Base-by-base conservation (phyloP, 2,797 vertebrate genomes). In the Enteromius treurensis region DNA sequence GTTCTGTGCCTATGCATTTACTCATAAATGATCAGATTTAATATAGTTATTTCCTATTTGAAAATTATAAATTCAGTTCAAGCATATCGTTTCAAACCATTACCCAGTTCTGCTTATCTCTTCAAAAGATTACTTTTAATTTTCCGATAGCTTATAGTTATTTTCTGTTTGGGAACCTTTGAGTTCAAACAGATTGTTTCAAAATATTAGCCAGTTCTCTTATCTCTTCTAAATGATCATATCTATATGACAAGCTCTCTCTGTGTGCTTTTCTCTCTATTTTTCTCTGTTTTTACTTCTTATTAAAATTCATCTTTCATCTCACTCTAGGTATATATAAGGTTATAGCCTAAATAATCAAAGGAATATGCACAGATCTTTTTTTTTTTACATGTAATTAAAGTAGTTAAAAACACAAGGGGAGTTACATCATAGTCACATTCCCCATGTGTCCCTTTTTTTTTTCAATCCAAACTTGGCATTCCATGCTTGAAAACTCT, bases 371-470 rank as follows among this genome's bases (percentile, higher is more conserved):
- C 75, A 49, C 64, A 47, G 6, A 70, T 58, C 53, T 34, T 32
- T 47, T 47, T 45, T 42, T 45, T 45, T 42, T 67, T 32, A 23
- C 49, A 49, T 55, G 82, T 83, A 83, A 83, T 83, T 77, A 78
- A 81, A 71, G 7, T 70, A 19, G 51, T 58, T 8, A 49, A 29
- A 78, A 21, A 69, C 74, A 60, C 74, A 69, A 37, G 74, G 74
- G 81, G 77, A 47, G 81, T 77, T 77, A 69, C 74, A 49, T 60
- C 73, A 45, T 23, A 68, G 26, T 11, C 51, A 69, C 13, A 7
- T 70, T 40, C n/a, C 81, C 64, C 4, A 17, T 55, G 80, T 58
- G 81, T 77, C 73, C 65, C 64, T 49, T 69, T 77, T 82, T 82
- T 34, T 40, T 69, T 83, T 14, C 34, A 21, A 77, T 47, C 51